Conservation (phyloP, 2,797 vertebrate genomes). For the Alectoris magna region DNA sequence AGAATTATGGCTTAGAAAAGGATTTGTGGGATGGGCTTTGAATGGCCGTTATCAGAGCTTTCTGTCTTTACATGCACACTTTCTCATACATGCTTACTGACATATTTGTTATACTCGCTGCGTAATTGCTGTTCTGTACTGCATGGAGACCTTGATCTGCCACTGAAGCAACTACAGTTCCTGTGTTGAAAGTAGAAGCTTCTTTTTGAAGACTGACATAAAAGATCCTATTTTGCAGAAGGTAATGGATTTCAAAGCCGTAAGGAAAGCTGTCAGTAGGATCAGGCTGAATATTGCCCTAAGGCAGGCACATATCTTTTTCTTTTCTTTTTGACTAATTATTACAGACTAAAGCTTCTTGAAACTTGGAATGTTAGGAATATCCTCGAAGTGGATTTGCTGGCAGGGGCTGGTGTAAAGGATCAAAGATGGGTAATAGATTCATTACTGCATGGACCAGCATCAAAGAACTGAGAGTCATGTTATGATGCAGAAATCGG, state of each 20-base stretch:
- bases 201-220: neutral
- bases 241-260: conserved; percentile 13
- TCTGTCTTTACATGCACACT: neutral
- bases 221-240: conserved; percentile 16
- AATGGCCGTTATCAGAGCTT: neutral
- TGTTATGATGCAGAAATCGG: neutral
- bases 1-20: neutral
- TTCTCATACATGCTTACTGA: neutral
- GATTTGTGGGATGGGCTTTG: conserved; percentile 8
- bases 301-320: neutral
- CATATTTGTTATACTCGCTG: neutral
- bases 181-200: neutral
- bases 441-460: neutral
- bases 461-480: neutral
- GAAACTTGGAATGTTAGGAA: neutral
- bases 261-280: conserved; percentile 10
- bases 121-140: neutral
- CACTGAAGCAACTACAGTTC: conserved; percentile 11
- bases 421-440: neutral
- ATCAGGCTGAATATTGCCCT: neutral
- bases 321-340: neutral
- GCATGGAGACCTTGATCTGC: conserved; percentile 1
- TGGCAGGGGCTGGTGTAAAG: neutral
- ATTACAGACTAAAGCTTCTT: conserved; percentile 28
- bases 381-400: neutral